Base-by-base conservation (phyloP, 2,888 invertebrate genomes). In the Drosophila paramelanica region DNA sequence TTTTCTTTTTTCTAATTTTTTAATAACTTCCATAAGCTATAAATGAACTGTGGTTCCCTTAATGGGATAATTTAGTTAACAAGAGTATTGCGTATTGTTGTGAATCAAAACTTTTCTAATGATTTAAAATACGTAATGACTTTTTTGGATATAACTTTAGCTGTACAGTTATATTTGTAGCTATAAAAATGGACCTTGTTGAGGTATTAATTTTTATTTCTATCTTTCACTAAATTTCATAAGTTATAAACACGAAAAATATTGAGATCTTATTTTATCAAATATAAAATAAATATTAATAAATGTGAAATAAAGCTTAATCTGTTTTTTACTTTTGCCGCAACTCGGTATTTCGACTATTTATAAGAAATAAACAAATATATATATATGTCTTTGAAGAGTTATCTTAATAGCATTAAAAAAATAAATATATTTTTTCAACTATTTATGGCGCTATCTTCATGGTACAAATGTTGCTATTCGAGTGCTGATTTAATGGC, bases 41-140 rank as follows among this genome's bases (percentile, higher is more conserved):
- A 65, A 53, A 57, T 60, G 60, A 70, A 64, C 64, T 50, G 64
- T 53, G 57, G 47, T 67, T 55, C 38, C 17, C 39, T 33, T 33
- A 52, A 58, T 51, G 39, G 41, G 41, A 41, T 3, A 13, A 36
- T 36, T 36, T 36, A 13, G 36, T 36, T 36, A 13, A 36, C 50
- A 70, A 45, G 41, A 20, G 52, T 43, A 38, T 59, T 61, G 20
- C 20, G n/a, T 46, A 45, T 57, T 52, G 58, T 23, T 67, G 36
- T 51, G 25, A n/a, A 49, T 38, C 27, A 43, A 17, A 14, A 14
- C 23, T 8, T 52, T 20, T n/a, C 2, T 36, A 33, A 46, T 17
- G 17, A 31, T 20, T 33, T 49, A 1, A 14, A 13, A 13, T 10
- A 41, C 3, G 39, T 36, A n/a, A 49, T 36, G 33, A 36, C 20